Evolutionary conservation across 2,797 vertebrate species (phyloP).

Genomic region (Danio tinwini): DNA sequence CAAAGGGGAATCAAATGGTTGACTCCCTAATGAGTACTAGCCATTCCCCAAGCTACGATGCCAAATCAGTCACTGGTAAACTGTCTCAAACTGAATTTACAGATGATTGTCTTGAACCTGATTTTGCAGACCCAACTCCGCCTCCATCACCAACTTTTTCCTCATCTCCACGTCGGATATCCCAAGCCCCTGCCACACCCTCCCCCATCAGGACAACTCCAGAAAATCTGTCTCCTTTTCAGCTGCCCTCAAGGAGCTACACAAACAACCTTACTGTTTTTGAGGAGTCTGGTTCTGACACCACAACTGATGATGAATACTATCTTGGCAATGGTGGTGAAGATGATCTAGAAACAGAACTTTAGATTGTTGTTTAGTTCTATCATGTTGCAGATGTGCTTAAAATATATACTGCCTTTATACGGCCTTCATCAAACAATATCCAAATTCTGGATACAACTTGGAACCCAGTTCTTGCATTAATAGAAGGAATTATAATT

Average conservation of each 20-base stretch:
- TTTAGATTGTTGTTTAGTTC: slow-evolving; percentile 69
- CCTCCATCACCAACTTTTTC: slow-evolving; percentile 75
- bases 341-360: slow-evolving; percentile 90
- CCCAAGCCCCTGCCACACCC: slow-evolving; percentile 69
- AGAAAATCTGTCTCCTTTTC: slow-evolving; percentile 72
- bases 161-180: slow-evolving; percentile 69
- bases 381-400: not conserved
- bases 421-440: not conserved
- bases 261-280: slow-evolving; percentile 72
- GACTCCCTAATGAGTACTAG: slow-evolving; percentile 27
- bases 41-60: slow-evolving; percentile 29
- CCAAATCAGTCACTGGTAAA: slow-evolving; percentile 12
- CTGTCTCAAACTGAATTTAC: slow-evolving; percentile 1
- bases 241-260: slow-evolving; percentile 72
- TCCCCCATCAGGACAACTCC: slow-evolving; percentile 66
- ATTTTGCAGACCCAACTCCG: slow-evolving; percentile 74
- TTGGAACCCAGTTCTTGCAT: not conserved
- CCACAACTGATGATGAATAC: slow-evolving; percentile 94
- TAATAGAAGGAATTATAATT: not conserved
- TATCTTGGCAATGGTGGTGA: slow-evolving; percentile 78
- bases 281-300: slow-evolving; percentile 83
- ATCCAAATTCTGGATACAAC: not conserved
- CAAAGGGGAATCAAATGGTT: slow-evolving; percentile 22
- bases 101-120: slow-evolving; percentile 53
- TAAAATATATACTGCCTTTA: not conserved